Evolutionary conservation across 2,797 vertebrate species (phyloP).

Genomic region (Leptoclinus maculatus): DNA sequence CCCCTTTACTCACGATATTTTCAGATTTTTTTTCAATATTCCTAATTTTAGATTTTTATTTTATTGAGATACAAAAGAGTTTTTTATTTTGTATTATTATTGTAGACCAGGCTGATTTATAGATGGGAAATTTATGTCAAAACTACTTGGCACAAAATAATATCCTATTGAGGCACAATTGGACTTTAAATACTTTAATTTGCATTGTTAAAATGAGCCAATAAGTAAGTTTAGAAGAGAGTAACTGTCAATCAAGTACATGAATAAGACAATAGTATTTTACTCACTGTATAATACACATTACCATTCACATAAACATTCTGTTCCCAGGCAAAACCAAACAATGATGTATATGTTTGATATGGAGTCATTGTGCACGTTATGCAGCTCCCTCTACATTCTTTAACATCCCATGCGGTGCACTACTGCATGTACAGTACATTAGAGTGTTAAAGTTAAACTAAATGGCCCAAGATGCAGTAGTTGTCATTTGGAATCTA

Average conservation of each 20-base stretch:
- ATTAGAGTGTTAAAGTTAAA: not conserved
- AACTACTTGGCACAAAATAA: not conserved
- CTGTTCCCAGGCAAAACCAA: not conserved
- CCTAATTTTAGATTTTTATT: not conserved
- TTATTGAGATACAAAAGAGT: too few relatives aligned
- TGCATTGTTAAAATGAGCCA: not conserved
- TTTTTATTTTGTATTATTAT: not conserved
- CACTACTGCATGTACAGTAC: not conserved
- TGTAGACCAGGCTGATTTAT: not conserved
- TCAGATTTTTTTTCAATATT: not conserved
- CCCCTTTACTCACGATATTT: not conserved
- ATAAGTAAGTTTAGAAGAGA: not conserved
- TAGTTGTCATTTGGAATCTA: not conserved
- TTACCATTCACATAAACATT: not conserved
- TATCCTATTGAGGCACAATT: not conserved
- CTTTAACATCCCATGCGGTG: not conserved
- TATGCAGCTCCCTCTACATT: not conserved
- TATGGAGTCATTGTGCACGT: constrained; percentile 13
- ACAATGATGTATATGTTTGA: not conserved
- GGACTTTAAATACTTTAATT: not conserved
- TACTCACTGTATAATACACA: not conserved
- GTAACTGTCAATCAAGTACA: not conserved
- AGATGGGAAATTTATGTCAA: not conserved
- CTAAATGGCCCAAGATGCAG: not conserved
- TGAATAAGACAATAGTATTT: not conserved